Evolutionary conservation across 2,113 vertebrate genomes (phyloP).

Genomic region (Pachyramphus minor): DNA sequence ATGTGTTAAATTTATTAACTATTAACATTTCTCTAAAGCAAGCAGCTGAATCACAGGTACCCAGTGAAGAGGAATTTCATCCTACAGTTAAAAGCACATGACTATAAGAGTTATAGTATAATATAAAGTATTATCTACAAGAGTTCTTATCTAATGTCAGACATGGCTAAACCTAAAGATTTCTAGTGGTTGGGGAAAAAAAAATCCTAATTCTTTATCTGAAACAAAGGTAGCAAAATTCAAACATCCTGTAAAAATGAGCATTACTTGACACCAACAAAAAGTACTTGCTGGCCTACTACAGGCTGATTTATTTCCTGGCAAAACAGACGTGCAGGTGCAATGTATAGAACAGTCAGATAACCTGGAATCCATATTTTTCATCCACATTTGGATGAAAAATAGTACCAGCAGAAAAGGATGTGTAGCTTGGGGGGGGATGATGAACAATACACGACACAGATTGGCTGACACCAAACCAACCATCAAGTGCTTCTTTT

Average conservation of each 20-base stretch:
- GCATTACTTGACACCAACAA: background rate
- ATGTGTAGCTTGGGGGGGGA: background rate
- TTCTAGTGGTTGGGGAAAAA: background rate
- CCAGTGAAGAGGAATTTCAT: background rate
- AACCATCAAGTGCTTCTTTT: background rate
- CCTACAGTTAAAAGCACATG: background rate
- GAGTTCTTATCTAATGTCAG: background rate
- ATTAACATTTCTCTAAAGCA: background rate
- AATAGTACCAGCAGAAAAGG: background rate
- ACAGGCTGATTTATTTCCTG: background rate
- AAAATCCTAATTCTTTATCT: background rate
- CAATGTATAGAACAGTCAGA: too few species aligned
- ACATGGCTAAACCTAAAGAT: background rate
- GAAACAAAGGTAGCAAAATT: background rate
- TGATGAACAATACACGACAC: too few species aligned
- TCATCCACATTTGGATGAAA: too few species aligned
- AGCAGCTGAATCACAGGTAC: background rate
- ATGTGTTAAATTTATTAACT: background rate
- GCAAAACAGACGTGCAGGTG: background rate
- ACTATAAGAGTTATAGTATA: too few species aligned
- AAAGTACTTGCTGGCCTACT: background rate
- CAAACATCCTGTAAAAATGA: background rate
- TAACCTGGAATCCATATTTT: background rate
- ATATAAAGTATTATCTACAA: fast-evolving
- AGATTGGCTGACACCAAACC: background rate